These are phyloP conservation scores for Vulpes ferrilata DNA, from an alignment of 2,113 vertebrate species.

Conservation along the genomic window DNA sequence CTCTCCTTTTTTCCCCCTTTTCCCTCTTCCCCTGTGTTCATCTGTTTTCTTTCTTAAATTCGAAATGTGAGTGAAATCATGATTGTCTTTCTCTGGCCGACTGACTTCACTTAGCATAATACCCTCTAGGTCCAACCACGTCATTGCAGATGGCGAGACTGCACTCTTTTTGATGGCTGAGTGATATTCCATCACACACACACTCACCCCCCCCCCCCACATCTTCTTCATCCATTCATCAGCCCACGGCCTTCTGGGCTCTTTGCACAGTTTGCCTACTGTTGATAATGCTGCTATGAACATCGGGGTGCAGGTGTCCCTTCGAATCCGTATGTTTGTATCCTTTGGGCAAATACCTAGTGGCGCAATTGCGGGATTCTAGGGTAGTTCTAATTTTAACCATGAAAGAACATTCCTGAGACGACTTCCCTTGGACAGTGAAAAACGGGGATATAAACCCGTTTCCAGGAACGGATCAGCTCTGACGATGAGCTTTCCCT, in stretches of 20 bases:
- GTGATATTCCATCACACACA: too few species aligned
- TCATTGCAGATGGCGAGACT: too few species aligned
- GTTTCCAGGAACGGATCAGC: accelerated
- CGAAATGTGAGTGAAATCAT: too few species aligned
- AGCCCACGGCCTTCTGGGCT: not conserved
- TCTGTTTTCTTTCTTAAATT: too few species aligned
- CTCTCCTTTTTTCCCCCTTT: not conserved
- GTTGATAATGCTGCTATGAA: not conserved
- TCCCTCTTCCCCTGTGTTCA: not conserved
- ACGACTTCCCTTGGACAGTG: accelerated
- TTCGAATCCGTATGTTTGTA: not conserved
- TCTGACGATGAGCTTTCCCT: accelerated
- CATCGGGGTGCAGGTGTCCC: not conserved
- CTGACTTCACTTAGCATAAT: too few species aligned
- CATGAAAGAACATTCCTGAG: too few species aligned
- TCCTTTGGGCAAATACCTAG: not conserved
- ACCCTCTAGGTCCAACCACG: too few species aligned
- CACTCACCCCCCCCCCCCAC: not conserved
- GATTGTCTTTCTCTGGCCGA: too few species aligned
- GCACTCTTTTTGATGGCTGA: not conserved
- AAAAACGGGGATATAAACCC: accelerated
- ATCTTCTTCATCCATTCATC: not conserved
- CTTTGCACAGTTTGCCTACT: not conserved
- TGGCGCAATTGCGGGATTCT: not conserved
- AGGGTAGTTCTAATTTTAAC: not conserved